These are phyloP conservation scores for Dasypus novemcinctus DNA, from an alignment of 2,113 vertebrate species.

Conservation along the genomic window DNA sequence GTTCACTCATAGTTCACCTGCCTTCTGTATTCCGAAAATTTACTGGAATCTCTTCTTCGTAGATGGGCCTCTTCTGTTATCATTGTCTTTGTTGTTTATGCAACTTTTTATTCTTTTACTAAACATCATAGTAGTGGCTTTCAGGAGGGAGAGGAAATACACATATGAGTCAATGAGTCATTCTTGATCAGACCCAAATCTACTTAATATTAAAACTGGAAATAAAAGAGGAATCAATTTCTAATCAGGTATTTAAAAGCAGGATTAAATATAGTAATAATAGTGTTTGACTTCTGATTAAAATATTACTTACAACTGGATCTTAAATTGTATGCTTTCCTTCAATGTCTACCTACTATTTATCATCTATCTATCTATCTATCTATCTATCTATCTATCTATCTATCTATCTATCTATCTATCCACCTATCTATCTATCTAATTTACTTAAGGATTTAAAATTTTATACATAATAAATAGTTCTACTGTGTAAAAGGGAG, in stretches of 20 bases:
- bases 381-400: too few relatives aligned
- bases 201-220: background rate
- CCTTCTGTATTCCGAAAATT: background rate
- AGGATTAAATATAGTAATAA: background rate
- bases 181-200: background rate
- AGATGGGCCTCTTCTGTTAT: background rate
- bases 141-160: background rate
- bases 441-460: background rate
- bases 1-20: background rate
- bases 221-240: conserved; percentile 11
- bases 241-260: background rate
- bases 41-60: background rate
- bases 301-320: background rate
- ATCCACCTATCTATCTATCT: too few relatives aligned
- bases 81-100: background rate
- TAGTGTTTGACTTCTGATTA: background rate
- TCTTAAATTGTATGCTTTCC: background rate
- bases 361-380: too few relatives aligned
- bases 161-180: background rate
- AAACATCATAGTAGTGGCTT: background rate
- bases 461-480: background rate
- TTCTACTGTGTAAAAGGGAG: background rate
- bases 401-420: too few relatives aligned
- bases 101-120: background rate
- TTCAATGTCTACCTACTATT: background rate